These are phyloP conservation scores for Peromyscus californicus DNA, from an alignment of 2,113 vertebrate genomes.

Conservation along the genomic window DNA sequence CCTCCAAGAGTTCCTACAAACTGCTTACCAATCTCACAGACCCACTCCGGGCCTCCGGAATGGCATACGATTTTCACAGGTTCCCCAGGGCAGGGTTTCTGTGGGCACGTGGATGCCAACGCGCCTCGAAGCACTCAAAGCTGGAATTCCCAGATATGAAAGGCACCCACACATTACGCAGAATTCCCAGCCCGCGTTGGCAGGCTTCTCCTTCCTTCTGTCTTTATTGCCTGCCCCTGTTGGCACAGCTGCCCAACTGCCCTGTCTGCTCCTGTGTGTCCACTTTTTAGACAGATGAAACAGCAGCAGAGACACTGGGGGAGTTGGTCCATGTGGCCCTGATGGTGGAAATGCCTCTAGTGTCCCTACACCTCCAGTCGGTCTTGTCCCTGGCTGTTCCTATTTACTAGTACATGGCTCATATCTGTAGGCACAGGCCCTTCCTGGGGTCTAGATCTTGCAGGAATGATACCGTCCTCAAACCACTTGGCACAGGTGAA, in stretches of 20 bases:
- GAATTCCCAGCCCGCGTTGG: background rate
- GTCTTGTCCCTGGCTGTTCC: background rate
- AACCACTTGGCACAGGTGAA: background rate
- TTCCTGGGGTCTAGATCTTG: background rate
- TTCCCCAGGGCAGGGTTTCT: background rate
- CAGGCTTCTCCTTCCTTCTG: background rate
- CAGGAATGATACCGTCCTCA: background rate
- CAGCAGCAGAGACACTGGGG: background rate
- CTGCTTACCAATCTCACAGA: background rate
- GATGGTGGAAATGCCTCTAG: background rate
- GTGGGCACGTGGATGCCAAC: too few relatives aligned
- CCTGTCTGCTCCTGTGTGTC: background rate
- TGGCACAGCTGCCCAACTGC: background rate
- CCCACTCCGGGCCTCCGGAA: background rate
- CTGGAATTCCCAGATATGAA: background rate
- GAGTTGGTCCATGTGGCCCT: background rate
- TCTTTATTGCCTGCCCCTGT: background rate
- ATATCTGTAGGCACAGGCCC: background rate
- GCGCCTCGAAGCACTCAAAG: background rate
- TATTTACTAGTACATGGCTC: background rate
- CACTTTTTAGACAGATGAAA: background rate
- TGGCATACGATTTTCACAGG: background rate
- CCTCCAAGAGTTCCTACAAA: background rate
- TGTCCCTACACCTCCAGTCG: background rate
- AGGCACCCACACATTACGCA: background rate